Base-by-base conservation (phyloP, 2,797 vertebrate species). In the Helostoma temminkii region DNA sequence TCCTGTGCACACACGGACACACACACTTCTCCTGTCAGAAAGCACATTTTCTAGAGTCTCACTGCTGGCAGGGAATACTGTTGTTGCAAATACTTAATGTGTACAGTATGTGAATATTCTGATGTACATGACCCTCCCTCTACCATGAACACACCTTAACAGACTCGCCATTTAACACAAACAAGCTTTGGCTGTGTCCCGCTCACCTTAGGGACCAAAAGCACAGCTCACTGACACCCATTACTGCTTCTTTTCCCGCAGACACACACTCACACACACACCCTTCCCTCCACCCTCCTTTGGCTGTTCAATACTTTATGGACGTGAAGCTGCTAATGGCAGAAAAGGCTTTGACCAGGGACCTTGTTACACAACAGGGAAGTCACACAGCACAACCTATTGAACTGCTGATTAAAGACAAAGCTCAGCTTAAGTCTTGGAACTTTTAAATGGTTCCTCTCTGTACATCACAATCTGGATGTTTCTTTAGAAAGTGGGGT, bases 41-140 rank as follows among this genome's bases (percentile, higher is more conserved):
- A 91, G 90, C 90, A 92, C 91, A 92, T 85, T 89, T 90, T 86
- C 86, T 90, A 89, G 82, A 80, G 79, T 87, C 89, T 89, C 84
- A 84, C 82, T 84, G 79, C 88, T 90, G 88, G 85, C 91, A 93
- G 84, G 89, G 82, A 88, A 86, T 69, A 76, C 74, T 66, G 78
- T 84, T 83, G 74, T 87, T 71, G 78, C 54, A 55, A 64, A 71
- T 64, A 71, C 58, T 82, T 48, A 80, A 67, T 63, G 68, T 83
- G 74, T 75, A 54, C 58, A 55, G 70, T 74, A 61, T 71, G 75
- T 69, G 66, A 79, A 67, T 69, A 66, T 55, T 66, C 58, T 49
- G 62, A 81, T 62, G 47, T 74, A 47, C 22, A 8, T 11, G 9
- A 74, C 70, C 57, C 65, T 77, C 69, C 74, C 67, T 71, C 65